A percentile compares a stretch with the other conserved stretches of the same genome.
Conservation (phyloP, 2,113 vertebrate genomes). For the Saguinus midas region DNA sequence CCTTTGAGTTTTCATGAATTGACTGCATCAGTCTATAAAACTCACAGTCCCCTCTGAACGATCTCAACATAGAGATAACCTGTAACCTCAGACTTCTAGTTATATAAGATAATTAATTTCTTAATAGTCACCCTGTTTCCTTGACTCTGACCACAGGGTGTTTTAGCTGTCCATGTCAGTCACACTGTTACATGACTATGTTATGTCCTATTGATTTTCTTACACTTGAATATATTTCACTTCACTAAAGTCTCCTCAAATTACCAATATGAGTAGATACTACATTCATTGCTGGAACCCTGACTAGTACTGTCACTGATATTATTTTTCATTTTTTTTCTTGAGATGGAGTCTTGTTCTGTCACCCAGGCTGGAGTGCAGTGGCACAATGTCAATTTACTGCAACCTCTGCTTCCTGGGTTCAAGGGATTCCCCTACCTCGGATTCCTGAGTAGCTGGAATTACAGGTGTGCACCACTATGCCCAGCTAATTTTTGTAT, state of each 20-base stretch:
- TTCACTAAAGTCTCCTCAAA: neutral
- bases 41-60: neutral
- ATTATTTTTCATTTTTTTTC: neutral
- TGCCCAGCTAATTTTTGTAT: too few relatives aligned
- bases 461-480: too few relatives aligned
- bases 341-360: too few relatives aligned
- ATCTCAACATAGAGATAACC: neutral
- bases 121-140: neutral
- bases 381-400: too few relatives aligned
- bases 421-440: too few relatives aligned
- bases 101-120: neutral
- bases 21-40: neutral
- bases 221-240: neutral
- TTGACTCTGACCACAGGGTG: neutral
- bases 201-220: neutral
- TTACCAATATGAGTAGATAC: neutral
- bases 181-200: rapidly evolving
- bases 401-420: too few relatives aligned
- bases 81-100: neutral
- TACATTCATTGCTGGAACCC: neutral
- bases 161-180: neutral
- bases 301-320: neutral
- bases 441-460: too few relatives aligned
- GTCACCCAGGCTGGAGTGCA: too few relatives aligned
- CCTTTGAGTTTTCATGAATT: neutral